These are phyloP conservation scores for Protobothrops mucrosquamatus DNA, from an alignment of 2,113 vertebrate species.

Conservation along the genomic window DNA sequence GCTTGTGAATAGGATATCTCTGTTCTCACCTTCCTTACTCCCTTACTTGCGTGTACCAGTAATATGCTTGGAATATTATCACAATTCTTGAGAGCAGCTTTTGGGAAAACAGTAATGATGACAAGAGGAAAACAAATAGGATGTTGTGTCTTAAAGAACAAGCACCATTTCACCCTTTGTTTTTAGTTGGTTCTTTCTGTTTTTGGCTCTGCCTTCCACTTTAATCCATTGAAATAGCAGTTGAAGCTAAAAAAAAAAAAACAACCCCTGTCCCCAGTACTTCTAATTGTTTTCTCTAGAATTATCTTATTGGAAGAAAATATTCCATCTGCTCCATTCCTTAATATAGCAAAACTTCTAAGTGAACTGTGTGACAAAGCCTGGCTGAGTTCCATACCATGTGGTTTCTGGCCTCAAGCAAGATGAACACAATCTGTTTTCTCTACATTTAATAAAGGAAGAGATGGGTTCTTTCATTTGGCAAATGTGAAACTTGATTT, in stretches of 20 bases:
- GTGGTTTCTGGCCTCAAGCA: slow-evolving; percentile 64
- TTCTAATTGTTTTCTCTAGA: slow-evolving; percentile 63
- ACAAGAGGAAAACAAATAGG: not conserved
- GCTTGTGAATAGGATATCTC: not conserved
- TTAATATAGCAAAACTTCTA: slow-evolving; percentile 56
- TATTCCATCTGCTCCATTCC: slow-evolving; percentile 72
- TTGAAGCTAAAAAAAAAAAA: slow-evolving; percentile 67
- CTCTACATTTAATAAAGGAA: slow-evolving; percentile 64
- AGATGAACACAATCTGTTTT: slow-evolving; percentile 71
- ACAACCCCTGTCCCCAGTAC: slow-evolving; percentile 62
- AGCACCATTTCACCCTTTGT: not conserved
- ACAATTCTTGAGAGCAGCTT: not conserved
- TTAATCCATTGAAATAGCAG: slow-evolving; percentile 56
- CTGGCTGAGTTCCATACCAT: slow-evolving; percentile 62
- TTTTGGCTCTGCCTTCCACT: not conserved
- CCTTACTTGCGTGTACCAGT: not conserved
- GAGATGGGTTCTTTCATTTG: slow-evolving; percentile 59
- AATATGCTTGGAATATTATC: not conserved
- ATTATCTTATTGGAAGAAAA: slow-evolving; percentile 68
- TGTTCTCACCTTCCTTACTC: too few species aligned
- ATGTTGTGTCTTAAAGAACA: not conserved
- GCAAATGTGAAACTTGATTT: slow-evolving; percentile 47
- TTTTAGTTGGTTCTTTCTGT: not conserved
- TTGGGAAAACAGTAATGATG: not conserved
- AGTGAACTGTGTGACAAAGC: slow-evolving; percentile 58